Evolutionary conservation across 2,888 invertebrate species (phyloP).

Genomic region (Hyposoter didymator): DNA sequence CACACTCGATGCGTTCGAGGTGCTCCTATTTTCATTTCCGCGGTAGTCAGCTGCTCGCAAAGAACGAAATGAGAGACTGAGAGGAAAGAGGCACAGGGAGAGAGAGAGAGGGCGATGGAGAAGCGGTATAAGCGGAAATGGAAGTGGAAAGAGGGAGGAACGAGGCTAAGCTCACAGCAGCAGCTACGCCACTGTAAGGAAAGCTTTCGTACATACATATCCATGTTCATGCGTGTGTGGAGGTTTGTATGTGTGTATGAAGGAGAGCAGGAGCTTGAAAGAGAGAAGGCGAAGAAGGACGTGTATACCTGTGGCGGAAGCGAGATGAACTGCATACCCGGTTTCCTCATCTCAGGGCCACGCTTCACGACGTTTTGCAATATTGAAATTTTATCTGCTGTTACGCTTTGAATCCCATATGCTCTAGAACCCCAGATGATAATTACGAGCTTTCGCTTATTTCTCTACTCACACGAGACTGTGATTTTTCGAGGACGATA

Average conservation of each 20-base stretch:
- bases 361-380: slow-evolving; percentile 24
- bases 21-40: slow-evolving; percentile 73
- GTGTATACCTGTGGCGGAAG: slow-evolving; percentile 49
- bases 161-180: slow-evolving; percentile 60
- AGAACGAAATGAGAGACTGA: slow-evolving; percentile 47
- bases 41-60: slow-evolving; percentile 66
- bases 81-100: slow-evolving; percentile 25
- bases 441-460: slow-evolving; percentile 14
- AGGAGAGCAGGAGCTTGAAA: slow-evolving; percentile 21
- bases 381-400: slow-evolving; percentile 58
- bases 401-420: slow-evolving; percentile 20
- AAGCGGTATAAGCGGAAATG: slow-evolving; percentile 66
- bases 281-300: slow-evolving; percentile 27
- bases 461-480: not conserved
- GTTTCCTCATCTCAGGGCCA: slow-evolving; percentile 13
- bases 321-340: slow-evolving; percentile 56
- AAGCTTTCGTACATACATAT: slow-evolving; percentile 21
- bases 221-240: too few species aligned
- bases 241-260: not conserved
- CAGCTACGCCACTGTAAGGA: slow-evolving; percentile 51
- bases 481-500: slow-evolving; percentile 4
- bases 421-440: slow-evolving; percentile 37
- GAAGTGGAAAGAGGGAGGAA: slow-evolving; percentile 63
- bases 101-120: slow-evolving; percentile 42
- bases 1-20: slow-evolving; percentile 72